A percentile compares a stretch with the other conserved stretches of the same genome.
These are phyloP conservation scores for Euura saliciscinereae DNA, from an alignment of 1,140 invertebrate species.

Conservation along the genomic window DNA sequence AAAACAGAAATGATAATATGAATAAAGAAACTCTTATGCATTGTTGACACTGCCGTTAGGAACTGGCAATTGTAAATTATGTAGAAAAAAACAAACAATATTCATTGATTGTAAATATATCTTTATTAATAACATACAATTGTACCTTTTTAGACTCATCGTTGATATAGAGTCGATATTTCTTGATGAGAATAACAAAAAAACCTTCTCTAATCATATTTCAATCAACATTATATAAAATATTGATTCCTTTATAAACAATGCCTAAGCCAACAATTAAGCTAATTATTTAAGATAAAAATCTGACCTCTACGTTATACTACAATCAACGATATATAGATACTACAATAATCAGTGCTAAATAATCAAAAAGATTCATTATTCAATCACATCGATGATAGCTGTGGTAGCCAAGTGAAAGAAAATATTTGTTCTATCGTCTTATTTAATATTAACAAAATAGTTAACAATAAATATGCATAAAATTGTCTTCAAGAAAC, in stretches of 20 bases:
- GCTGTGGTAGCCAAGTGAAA: background rate
- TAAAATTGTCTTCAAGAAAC: background rate
- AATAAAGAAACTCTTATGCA: slow-evolving; percentile 33
- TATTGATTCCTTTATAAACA: background rate
- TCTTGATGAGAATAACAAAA: too few species aligned
- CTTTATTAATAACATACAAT: slow-evolving; percentile 57
- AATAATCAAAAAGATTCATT: slow-evolving; percentile 1
- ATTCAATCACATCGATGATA: background rate
- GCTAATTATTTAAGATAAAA: background rate
- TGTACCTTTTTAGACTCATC: slow-evolving; percentile 35
- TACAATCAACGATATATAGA: background rate
- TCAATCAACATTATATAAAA: background rate
- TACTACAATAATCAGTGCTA: background rate
- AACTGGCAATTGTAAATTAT: slow-evolving; percentile 58
- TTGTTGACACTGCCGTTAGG: slow-evolving; percentile 55
- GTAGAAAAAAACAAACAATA: too few species aligned
- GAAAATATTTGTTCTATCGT: background rate
- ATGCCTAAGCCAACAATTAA: slow-evolving; percentile 4
- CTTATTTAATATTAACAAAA: background rate
- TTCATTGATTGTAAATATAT: slow-evolving; percentile 57
- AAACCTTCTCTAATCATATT: too few species aligned
- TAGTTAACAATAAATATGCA: slow-evolving; percentile 16
- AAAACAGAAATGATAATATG: slow-evolving; percentile 6
- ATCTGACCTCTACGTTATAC: too few species aligned
- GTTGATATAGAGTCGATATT: background rate